These are phyloP conservation scores for Hemicrepidius hirtus DNA, from an alignment of 2,888 invertebrate species.

Conservation along the genomic window DNA sequence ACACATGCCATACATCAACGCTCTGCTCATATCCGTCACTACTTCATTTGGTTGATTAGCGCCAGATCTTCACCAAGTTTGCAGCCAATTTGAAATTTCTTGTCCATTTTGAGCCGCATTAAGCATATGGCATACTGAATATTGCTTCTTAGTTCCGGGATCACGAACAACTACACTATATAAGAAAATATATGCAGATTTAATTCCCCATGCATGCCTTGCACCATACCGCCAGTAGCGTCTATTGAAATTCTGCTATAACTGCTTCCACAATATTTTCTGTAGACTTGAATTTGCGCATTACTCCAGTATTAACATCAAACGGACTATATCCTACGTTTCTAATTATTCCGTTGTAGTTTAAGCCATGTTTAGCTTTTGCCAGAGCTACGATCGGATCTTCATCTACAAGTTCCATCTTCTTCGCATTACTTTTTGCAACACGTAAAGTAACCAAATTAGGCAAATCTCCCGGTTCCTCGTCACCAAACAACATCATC, in stretches of 20 bases:
- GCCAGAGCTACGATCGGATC: not conserved
- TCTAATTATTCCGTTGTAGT: constrained; percentile 10
- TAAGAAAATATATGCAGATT: constrained; percentile 1
- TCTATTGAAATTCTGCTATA: constrained; percentile 1
- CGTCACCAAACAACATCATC: no score
- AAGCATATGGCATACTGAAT: constrained; percentile 33
- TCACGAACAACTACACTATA: not conserved
- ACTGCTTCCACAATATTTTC: constrained; percentile 9
- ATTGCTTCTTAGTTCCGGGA: constrained; percentile 1
- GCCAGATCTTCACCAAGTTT: constrained; percentile 16
- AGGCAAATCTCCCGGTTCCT: no score
- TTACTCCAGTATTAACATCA: constrained; percentile 36
- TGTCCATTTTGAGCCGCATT: constrained; percentile 20
- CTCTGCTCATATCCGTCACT: no score
- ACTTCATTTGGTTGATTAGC: no score
- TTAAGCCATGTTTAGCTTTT: not conserved
- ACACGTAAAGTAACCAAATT: no score
- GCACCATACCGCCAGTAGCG: constrained; percentile 5
- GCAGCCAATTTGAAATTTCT: constrained; percentile 29
- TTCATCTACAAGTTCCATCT: no score
- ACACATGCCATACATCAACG: constrained; percentile 40
- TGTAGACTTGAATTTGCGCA: constrained; percentile 32
- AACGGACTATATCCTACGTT: constrained; percentile 25
- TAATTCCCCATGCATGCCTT: not conserved
- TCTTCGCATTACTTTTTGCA: no score